Conservation (phyloP, 23 tunicate genomes). For the Oikopleura dioica region DNA sequence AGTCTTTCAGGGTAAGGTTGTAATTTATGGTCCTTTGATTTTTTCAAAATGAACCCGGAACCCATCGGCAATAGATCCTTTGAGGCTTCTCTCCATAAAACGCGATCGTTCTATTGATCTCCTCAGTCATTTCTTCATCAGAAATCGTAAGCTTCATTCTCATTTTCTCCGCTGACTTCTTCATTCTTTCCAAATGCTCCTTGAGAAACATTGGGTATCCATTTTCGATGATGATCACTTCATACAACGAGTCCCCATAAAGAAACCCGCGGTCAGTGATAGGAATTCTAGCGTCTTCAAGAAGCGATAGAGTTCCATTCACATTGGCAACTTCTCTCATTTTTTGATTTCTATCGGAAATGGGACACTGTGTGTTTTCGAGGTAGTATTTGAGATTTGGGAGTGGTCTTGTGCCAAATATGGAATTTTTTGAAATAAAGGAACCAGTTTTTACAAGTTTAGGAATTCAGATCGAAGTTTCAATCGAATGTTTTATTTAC, state of each 20-base stretch:
- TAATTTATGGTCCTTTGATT: no score
- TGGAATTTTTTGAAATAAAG: no score
- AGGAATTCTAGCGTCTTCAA: not conserved
- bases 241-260: constrained; percentile 1
- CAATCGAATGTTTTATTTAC: no score
- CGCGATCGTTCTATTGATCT: not conserved
- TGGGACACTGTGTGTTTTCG: no score
- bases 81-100: not conserved
- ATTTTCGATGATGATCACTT: not conserved
- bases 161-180: not conserved
- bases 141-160: not conserved
- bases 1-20: no score
- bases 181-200: constrained; percentile 1
- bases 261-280: not conserved
- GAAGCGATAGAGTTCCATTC: not conserved
- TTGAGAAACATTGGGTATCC: not conserved
- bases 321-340: constrained; percentile 12
- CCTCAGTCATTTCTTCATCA: not conserved
- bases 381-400: no score
- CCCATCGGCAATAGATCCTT: not conserved
- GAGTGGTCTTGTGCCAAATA: no score
- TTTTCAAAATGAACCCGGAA: no score
- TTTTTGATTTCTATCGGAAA: no score
- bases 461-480: no score
- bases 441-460: no score